These are phyloP conservation scores for Macropodus opercularis DNA, from an alignment of 2,797 vertebrate species.

Conservation along the genomic window DNA sequence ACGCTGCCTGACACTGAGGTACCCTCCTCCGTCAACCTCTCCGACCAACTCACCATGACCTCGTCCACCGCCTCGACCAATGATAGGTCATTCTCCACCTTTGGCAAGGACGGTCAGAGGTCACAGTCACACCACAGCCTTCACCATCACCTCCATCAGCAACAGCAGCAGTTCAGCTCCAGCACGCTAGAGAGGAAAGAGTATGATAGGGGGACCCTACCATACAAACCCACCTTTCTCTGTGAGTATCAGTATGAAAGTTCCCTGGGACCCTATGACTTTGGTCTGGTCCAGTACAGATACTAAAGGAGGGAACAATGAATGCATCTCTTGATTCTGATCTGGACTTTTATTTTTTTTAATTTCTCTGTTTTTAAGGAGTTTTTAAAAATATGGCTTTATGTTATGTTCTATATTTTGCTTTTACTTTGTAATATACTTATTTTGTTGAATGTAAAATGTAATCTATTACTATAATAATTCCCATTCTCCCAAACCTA, in stretches of 20 bases:
- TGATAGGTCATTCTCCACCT: constrained; percentile 99
- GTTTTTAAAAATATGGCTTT: constrained; percentile 39
- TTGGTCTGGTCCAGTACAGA: constrained; percentile 75
- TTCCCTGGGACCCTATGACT: constrained; percentile 76
- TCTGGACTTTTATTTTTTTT: constrained; percentile 68
- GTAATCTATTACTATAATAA: constrained; percentile 50
- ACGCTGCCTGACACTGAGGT: constrained; percentile 98
- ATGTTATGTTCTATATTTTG: constrained; percentile 46
- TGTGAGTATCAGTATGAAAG: constrained; percentile 92
- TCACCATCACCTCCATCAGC: constrained; percentile 78
- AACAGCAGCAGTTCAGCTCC: constrained; percentile 79
- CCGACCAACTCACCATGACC: constrained; percentile 81
- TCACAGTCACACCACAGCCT: constrained; percentile 91
- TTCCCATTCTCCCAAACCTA: constrained; percentile 42
- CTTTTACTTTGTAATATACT: constrained; percentile 48
- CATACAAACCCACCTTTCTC: constrained; percentile 98
- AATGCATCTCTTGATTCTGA: constrained; percentile 65
- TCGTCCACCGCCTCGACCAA: constrained; percentile 77
- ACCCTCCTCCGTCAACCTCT: constrained; percentile 85
- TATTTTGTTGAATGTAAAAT: constrained; percentile 63
- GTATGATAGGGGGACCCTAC: constrained; percentile 89
- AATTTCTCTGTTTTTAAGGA: constrained; percentile 57
- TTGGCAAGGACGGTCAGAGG: constrained; percentile 92
- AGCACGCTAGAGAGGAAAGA: constrained; percentile 96
- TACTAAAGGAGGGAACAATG: constrained; percentile 63